These are phyloP conservation scores for Aradus depressus DNA, from an alignment of 2,888 invertebrate species.

Conservation along the genomic window DNA sequence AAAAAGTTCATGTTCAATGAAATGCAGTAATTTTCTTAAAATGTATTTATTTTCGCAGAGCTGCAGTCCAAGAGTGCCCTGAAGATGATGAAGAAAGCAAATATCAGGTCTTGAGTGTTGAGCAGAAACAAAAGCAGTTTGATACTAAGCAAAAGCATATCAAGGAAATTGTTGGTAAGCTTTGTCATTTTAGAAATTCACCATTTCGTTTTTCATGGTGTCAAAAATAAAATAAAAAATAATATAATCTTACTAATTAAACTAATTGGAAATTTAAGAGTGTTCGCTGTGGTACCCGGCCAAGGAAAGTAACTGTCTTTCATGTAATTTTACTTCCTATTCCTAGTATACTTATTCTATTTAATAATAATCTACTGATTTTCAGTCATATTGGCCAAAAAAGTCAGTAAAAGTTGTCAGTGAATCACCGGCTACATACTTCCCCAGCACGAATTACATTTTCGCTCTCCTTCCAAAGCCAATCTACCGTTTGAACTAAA, in stretches of 20 bases:
- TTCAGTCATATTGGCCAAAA: too few relatives aligned
- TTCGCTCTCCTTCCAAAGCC: too few relatives aligned
- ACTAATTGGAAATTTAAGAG: background rate
- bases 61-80: conserved; percentile 75
- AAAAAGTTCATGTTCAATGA: conserved; percentile 6
- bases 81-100: conserved; percentile 63
- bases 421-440: too few relatives aligned
- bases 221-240: background rate
- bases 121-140: conserved; percentile 63
- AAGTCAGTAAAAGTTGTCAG: too few relatives aligned
- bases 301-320: too few relatives aligned
- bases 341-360: too few relatives aligned
- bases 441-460: too few relatives aligned
- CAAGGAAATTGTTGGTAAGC: conserved; percentile 65
- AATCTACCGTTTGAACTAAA: too few relatives aligned
- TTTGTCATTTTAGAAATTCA: background rate
- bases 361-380: too few relatives aligned
- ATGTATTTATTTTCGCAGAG: conserved; percentile 36
- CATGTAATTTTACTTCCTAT: too few relatives aligned
- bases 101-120: conserved; percentile 46
- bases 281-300: too few relatives aligned
- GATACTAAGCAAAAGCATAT: conserved; percentile 70
- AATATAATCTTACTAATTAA: background rate
- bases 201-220: background rate
- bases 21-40: background rate